A percentile compares a stretch with the other conserved stretches of the same genome.
Conservation (phyloP, 1,140 invertebrate species). For the Trialeurodes vaporariorum region DNA sequence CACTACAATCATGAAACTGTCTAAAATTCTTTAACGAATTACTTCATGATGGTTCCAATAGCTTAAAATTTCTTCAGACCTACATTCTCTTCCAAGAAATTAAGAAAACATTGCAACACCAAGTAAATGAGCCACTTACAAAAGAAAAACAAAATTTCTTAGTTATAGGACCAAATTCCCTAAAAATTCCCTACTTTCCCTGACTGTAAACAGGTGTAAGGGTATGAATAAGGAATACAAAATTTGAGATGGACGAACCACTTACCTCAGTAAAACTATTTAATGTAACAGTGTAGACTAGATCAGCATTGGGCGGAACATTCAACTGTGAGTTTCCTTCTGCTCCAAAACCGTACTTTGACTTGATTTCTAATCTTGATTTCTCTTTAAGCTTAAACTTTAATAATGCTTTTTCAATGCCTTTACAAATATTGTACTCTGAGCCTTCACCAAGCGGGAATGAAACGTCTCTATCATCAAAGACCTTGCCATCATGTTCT, state of each 20-base stretch:
- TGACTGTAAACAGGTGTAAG: no score
- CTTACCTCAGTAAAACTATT: constrained; percentile 72
- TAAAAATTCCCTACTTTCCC: no score
- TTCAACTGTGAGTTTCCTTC: constrained; percentile 54
- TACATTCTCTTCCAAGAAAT: no score
- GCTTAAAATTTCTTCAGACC: no score
- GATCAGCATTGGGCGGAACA: constrained; percentile 63
- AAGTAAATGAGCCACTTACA: no score
- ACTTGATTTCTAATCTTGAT: constrained; percentile 58
- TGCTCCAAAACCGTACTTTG: constrained; percentile 70
- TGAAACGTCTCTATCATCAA: constrained; percentile 63
- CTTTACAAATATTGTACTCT: constrained; percentile 59
- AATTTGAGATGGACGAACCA: neutral
- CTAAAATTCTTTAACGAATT: no score
- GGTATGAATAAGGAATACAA: no score
- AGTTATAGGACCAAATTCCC: no score
- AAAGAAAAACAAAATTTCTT: no score
- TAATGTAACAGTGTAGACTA: constrained; percentile 72
- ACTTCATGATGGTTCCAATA: no score
- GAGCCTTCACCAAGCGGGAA: constrained; percentile 80
- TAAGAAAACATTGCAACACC: no score
- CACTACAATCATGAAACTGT: no score
- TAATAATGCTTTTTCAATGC: constrained; percentile 72
- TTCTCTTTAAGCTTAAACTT: constrained; percentile 76
- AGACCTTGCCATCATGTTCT: constrained; percentile 47